These are phyloP conservation scores for Brachystomella parvula DNA, from an alignment of 1,140 invertebrate genomes.

Conservation along the genomic window DNA sequence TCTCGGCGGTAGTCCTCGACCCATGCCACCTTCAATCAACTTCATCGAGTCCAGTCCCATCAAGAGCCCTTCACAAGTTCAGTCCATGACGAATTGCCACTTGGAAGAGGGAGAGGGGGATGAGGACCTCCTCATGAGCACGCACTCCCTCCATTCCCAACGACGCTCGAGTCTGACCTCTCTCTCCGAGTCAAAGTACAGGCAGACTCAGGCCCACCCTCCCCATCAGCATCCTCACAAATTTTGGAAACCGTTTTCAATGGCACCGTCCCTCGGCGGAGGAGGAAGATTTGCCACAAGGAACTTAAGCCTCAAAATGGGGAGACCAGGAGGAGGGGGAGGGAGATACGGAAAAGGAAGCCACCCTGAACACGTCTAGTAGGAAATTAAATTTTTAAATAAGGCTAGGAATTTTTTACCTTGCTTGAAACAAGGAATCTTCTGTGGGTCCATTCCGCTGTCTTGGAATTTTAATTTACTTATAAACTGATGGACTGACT, in stretches of 20 bases:
- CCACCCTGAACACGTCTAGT: neutral
- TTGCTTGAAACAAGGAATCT: neutral
- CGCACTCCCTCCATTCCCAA: neutral
- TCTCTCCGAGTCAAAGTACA: neutral
- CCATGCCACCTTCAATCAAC: conserved; percentile 2
- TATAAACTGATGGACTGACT: neutral
- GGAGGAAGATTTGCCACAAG: neutral
- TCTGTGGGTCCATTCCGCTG: neutral
- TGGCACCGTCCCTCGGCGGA: conserved; percentile 22
- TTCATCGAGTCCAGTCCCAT: conserved; percentile 7
- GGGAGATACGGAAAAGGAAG: neutral
- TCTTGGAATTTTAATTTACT: neutral
- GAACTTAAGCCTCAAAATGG: neutral
- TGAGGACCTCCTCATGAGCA: conserved; percentile 10
- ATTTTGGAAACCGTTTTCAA: conserved; percentile 34
- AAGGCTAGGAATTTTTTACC: neutral
- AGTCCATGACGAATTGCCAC: neutral
- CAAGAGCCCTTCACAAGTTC: neutral
- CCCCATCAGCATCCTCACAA: conserved; percentile 18
- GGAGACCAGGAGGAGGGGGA: neutral
- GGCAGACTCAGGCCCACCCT: neutral
- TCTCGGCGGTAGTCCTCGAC: conserved; percentile 16
- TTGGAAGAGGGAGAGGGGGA: neutral
- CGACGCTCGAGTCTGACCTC: conserved; percentile 34
- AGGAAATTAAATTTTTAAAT: neutral